These are phyloP conservation scores for Subacronicta megacephala DNA, from an alignment of 2,888 invertebrate genomes.

Conservation along the genomic window DNA sequence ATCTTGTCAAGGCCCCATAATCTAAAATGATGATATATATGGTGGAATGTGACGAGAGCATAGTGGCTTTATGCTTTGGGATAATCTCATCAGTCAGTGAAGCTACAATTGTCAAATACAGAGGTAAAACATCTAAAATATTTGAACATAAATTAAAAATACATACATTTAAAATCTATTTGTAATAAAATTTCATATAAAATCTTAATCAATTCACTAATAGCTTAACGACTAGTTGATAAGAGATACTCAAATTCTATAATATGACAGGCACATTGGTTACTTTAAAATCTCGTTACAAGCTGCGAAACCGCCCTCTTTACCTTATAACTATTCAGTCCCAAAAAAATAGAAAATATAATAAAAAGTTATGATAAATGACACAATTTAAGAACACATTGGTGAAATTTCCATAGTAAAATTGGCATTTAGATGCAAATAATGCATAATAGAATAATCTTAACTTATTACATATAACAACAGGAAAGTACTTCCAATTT, in stretches of 20 bases:
- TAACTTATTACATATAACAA: constrained; percentile 6
- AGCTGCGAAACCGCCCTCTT: background rate
- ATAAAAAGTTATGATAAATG: constrained; percentile 10
- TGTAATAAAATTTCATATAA: constrained; percentile 18
- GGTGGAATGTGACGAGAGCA: constrained; percentile 51
- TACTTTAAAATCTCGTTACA: constrained; percentile 13
- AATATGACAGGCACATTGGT: constrained; percentile 38
- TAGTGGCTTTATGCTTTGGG: constrained; percentile 7
- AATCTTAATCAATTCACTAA: constrained; percentile 29
- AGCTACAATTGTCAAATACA: constrained; percentile 28
- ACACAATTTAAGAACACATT: constrained; percentile 27
- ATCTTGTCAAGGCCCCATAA: too few species aligned
- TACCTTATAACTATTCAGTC: constrained; percentile 36
- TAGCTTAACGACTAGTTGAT: constrained; percentile 50
- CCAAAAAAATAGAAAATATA: constrained; percentile 18
- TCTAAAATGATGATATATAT: background rate
- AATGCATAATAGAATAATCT: constrained; percentile 6
- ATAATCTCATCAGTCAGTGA: constrained; percentile 25
- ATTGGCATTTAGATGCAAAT: constrained; percentile 3
- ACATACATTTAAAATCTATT: constrained; percentile 23
- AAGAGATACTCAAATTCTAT: constrained; percentile 47
- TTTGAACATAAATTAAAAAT: constrained; percentile 42
- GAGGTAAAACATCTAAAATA: constrained; percentile 55
- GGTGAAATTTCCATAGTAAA: constrained; percentile 10
- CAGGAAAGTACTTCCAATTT: constrained; percentile 5